phyloP scores from a whole-genome alignment of 2,113 vertebrate genomes.

The rat (Rattus norvegicus) region GRCr8 NC_086026.1:82275001-82275500 shows the following conservation, averaged over 20 bases:
- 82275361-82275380: not conserved
- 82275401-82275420: not conserved
- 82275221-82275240: not conserved
- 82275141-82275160: not conserved
- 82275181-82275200: not conserved
- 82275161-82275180: not conserved
- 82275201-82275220: not conserved
- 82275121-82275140: not conserved
- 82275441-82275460: not conserved
- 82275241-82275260: not conserved
- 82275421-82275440: not conserved
- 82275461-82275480: too few species aligned
- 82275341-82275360: not conserved
- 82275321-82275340: not conserved
- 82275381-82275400: not conserved
- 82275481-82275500: not conserved
- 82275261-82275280: not conserved
- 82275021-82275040: not conserved
- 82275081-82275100: not conserved
- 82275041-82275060: not conserved
- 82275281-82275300: not conserved
- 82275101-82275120: too few species aligned
- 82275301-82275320: not conserved
- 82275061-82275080: not conserved
- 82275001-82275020: not conserved